Percentiles rank a stretch among this genome's conserved stretches.
These are phyloP conservation scores for Gasterosteus nipponicus DNA, from an alignment of 2,113 vertebrate species.

Conservation along the genomic window DNA sequence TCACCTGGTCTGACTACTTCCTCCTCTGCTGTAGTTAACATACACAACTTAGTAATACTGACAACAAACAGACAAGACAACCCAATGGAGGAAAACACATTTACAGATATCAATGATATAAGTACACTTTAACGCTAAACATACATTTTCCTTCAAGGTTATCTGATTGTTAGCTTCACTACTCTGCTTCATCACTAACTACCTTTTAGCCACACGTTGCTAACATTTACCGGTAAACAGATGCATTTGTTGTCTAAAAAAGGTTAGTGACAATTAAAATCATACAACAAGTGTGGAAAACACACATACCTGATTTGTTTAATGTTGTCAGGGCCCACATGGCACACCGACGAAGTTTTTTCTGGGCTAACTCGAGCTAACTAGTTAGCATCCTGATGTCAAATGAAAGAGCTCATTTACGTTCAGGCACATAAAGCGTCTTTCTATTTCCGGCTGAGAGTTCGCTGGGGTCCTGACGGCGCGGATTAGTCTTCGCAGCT, in stretches of 20 bases:
- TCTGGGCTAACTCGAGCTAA: neutral
- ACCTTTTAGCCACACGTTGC: conserved; percentile 36
- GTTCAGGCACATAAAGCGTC: conserved; percentile 46
- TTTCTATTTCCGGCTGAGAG: conserved; percentile 65
- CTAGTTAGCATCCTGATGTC: conserved; percentile 19
- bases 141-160: neutral
- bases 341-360: neutral
- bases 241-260: neutral
- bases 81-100: neutral
- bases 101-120: neutral
- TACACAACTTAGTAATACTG: neutral
- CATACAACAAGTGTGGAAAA: fast-evolving
- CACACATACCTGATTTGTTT: conserved; percentile 16
- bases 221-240: conserved; percentile 11
- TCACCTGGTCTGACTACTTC: neutral
- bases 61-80: neutral
- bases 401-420: conserved; percentile 4
- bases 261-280: neutral
- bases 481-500: conserved; percentile 29
- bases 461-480: conserved; percentile 64
- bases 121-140: neutral
- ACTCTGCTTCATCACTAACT: neutral
- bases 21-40: neutral
- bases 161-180: neutral
- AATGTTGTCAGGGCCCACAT: conserved; percentile 6